Percentiles rank a stretch among this genome's conserved stretches.
Evolutionary conservation across 2,113 vertebrate species (phyloP).

Genomic region (Poeciliopsis prolifica): DNA sequence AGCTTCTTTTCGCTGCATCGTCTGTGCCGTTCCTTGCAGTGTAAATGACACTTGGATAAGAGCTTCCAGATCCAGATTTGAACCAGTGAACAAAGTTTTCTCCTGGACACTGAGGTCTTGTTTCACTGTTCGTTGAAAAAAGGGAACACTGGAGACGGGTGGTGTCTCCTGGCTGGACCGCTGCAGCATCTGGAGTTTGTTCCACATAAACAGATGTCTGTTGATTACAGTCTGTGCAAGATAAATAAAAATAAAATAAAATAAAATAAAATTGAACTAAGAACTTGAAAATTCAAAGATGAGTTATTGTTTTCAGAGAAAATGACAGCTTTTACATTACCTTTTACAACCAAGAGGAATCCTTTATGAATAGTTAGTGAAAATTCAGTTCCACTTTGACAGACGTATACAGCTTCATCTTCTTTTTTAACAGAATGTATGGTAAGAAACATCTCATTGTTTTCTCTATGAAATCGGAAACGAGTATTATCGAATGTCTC

Average conservation of each 20-base stretch:
- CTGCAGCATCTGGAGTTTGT: constrained; percentile 18
- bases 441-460: background rate
- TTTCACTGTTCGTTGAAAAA: constrained; percentile 17
- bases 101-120: constrained; percentile 22
- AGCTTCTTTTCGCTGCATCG: constrained; percentile 17
- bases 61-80: constrained; percentile 26
- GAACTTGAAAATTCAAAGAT: background rate
- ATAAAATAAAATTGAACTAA: background rate
- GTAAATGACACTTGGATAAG: constrained; percentile 31
- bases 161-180: constrained; percentile 15
- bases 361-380: background rate
- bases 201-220: constrained; percentile 25
- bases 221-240: constrained; percentile 3
- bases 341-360: constrained; percentile 20
- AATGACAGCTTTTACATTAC: background rate
- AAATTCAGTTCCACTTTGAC: background rate
- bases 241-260: background rate
- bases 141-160: constrained; percentile 53
- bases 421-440: constrained; percentile 36
- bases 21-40: background rate
- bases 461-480: background rate
- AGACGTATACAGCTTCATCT: constrained; percentile 44
- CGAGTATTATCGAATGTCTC: background rate
- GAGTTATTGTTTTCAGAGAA: too few relatives aligned
- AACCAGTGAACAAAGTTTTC: constrained; percentile 41